Base-by-base conservation (phyloP, 2,888 invertebrate genomes). In the Tachystola acroxantha region DNA sequence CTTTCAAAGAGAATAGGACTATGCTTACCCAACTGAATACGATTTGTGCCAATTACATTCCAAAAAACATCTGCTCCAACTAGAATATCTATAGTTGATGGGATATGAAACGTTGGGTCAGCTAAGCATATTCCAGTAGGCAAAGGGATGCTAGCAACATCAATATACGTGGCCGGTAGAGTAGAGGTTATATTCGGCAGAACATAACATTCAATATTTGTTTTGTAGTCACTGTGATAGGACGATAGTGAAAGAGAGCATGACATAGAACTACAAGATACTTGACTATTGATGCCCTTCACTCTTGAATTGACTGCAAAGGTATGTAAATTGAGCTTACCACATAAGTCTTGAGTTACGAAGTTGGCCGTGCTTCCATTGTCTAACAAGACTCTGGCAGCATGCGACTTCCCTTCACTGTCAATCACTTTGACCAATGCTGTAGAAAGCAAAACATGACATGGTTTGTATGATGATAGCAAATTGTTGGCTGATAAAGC, bases 351-450 rank as follows among this genome's bases (percentile, higher is more conserved):
- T n/a, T 32, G 6, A 1, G 50, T 43, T 3, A 45, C 26, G 20
- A 43, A 43, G 16, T 45, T 40, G 9, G 42, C 34, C 7, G 45
- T 45, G 24, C 46, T 45, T 7, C 46, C 46, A 20, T 45, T 43
- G 32, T 44, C 45, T 6, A 48, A 27, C 11, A 45, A 20, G 5
- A 43, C 9, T 10, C 46, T 20, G 25, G 35, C 36, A 1, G 34
- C 36, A 29, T 39, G 32, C 7, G 26, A 16, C 10, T 7, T 31
- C 1, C 42, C 42, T 7, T 16, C 11, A 9, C 6, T 16, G 34
- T 43, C 38, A 1, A 7, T 3, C 20, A 43, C 40, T 30, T 24
- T 37, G 27, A 46, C 43, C 28, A 43, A 30, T 14, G 46, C 43
- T 39, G 43, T 46, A 34, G 43, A 40, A 11, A 40, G 42, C 10